These are phyloP conservation scores for Esperia sulphurella DNA, from an alignment of 2,888 invertebrate genomes.

Conservation along the genomic window DNA sequence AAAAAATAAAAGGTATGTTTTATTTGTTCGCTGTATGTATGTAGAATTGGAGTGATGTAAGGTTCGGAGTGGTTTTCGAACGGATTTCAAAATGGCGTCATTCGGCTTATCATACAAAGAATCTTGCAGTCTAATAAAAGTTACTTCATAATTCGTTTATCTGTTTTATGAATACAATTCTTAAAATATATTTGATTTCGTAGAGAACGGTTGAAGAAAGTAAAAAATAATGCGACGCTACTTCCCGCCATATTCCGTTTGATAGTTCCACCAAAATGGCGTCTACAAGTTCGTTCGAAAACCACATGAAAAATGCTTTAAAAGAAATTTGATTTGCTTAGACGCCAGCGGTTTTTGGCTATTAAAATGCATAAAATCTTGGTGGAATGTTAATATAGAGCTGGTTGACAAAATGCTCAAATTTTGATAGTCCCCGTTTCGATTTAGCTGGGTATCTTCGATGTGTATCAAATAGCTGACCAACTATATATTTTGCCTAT, in stretches of 20 bases:
- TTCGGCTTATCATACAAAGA: neutral
- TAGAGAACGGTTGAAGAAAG: no score
- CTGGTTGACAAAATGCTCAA: slow-evolving; percentile 62
- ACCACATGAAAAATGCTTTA: slow-evolving; percentile 51
- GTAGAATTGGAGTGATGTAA: slow-evolving; percentile 43
- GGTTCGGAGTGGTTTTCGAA: slow-evolving; percentile 44
- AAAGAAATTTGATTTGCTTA: slow-evolving; percentile 50
- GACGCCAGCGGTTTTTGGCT: slow-evolving; percentile 44
- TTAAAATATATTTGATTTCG: no score
- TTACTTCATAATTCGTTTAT: no score
- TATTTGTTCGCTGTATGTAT: slow-evolving; percentile 45
- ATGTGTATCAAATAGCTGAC: no score
- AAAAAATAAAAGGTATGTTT: slow-evolving; percentile 53
- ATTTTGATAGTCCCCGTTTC: slow-evolving; percentile 48
- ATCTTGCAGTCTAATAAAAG: neutral
- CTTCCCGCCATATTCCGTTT: neutral
- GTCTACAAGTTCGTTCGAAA: slow-evolving; percentile 39
- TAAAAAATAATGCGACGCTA: no score
- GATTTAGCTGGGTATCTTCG: slow-evolving; percentile 25
- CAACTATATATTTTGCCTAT: no score
- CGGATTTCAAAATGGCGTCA: slow-evolving; percentile 21
- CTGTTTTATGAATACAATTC: no score
- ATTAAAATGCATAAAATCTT: slow-evolving; percentile 44
- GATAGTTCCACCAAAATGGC: slow-evolving; percentile 8
- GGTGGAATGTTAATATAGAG: slow-evolving; percentile 47